Percentiles rank a stretch among this genome's conserved stretches.
Conservation (phyloP, 2,888 invertebrate genomes). For the Sepiola atlantica region DNA sequence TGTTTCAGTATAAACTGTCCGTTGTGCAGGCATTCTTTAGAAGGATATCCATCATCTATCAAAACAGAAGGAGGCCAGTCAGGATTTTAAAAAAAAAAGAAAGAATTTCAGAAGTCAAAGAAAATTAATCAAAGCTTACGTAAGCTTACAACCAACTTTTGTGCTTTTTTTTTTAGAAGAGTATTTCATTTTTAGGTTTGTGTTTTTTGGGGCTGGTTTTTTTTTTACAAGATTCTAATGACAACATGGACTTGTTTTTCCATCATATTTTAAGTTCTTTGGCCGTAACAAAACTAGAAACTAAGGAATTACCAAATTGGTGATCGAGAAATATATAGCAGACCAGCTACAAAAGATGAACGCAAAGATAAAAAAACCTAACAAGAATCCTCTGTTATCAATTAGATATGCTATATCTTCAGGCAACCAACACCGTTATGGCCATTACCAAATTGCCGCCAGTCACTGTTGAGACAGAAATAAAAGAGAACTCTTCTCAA, state of each 20-base stretch:
- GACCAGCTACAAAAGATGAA: not conserved
- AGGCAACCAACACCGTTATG: not conserved
- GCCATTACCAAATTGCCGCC: not conserved
- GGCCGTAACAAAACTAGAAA: not conserved
- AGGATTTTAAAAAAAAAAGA: too few relatives aligned
- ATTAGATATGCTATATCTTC: not conserved
- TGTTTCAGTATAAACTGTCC: too few relatives aligned
- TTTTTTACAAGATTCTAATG: too few relatives aligned
- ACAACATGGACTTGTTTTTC: not conserved
- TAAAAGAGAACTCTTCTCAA: not conserved
- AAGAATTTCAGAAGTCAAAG: too few relatives aligned
- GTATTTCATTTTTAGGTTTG: too few relatives aligned
- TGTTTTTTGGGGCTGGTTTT: too few relatives aligned
- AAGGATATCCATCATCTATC: too few relatives aligned
- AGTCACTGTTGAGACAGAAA: not conserved
- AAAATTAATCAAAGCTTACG: too few relatives aligned
- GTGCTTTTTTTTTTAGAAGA: too few relatives aligned
- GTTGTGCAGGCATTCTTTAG: too few relatives aligned
- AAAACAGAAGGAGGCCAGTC: too few relatives aligned
- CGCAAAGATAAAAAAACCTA: not conserved
- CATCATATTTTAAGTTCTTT: not conserved
- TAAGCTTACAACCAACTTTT: too few relatives aligned
- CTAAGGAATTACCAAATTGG: not conserved
- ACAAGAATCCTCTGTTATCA: not conserved
- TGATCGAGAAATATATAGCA: not conserved